Conservation (phyloP, 2,113 vertebrate genomes). For the Dryoscopus gambensis region DNA sequence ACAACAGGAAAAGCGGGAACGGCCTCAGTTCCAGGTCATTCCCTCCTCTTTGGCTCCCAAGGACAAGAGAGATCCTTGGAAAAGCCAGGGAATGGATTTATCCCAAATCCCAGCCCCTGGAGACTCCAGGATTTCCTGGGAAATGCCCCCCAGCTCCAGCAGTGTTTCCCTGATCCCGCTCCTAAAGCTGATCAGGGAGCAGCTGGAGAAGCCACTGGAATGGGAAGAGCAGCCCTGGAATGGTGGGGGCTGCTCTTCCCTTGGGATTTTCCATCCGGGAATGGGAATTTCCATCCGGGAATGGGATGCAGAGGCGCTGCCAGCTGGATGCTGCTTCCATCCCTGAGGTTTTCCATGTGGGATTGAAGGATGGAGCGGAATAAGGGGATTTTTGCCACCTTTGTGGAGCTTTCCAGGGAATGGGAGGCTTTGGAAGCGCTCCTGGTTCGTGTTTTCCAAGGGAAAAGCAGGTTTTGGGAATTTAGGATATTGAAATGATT, state of each 20-base stretch:
- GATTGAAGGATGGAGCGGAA: not conserved
- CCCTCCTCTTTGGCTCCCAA: not conserved
- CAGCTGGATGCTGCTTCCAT: not conserved
- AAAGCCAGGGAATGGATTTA: not conserved
- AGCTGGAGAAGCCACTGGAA: not conserved
- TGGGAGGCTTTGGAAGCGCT: fast-evolving
- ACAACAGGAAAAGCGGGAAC: not conserved
- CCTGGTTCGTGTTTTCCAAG: not conserved
- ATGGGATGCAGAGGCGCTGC: not conserved
- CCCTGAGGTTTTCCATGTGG: not conserved
- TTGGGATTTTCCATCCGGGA: not conserved
- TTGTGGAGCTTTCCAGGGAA: not conserved
- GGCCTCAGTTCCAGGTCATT: not conserved
- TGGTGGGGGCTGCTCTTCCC: not conserved
- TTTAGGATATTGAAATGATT: fast-evolving
- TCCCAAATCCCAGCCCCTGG: not conserved
- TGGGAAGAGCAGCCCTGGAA: not conserved
- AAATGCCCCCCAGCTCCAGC: not conserved
- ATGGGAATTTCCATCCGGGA: not conserved
- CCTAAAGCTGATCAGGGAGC: not conserved
- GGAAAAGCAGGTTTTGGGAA: not conserved
- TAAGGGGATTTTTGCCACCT: not conserved
- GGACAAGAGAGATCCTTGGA: not conserved
- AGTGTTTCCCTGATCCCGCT: not conserved
- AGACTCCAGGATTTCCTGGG: constrained; percentile 4